These are phyloP conservation scores for Odontothrips loti DNA, from an alignment of 2,888 invertebrate species.

Conservation along the genomic window DNA sequence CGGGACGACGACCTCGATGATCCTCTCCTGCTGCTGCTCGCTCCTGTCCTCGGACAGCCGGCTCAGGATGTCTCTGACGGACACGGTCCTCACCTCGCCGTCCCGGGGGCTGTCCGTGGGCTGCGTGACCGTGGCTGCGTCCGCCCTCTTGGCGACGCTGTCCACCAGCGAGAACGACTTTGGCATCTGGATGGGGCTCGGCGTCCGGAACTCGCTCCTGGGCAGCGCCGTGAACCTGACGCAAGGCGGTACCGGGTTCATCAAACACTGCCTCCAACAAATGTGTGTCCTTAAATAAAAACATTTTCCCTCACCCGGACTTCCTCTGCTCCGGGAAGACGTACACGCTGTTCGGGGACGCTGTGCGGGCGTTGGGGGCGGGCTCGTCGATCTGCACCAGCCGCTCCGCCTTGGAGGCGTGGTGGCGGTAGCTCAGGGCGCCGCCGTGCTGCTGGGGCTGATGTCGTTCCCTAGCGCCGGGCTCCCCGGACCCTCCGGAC, in stretches of 20 bases:
- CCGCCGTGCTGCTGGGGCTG: neutral
- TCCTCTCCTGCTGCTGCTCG: neutral
- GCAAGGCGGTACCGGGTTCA: neutral
- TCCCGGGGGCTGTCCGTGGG: neutral
- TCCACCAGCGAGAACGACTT: constrained; percentile 16
- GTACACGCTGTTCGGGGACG: neutral
- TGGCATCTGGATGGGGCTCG: neutral
- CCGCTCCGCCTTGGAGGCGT: constrained; percentile 18
- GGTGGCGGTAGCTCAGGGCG: constrained; percentile 1
- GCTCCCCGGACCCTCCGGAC: neutral
- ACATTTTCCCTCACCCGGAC: neutral
- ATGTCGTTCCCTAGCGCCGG: neutral
- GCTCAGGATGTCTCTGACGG: neutral
- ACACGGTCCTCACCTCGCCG: neutral
- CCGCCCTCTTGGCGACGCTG: neutral
- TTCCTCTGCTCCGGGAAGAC: neutral
- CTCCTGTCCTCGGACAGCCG: neutral
- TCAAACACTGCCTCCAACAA: neutral
- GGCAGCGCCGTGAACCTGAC: neutral
- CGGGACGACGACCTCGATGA: neutral
- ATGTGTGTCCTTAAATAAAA: neutral
- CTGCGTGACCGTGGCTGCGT: neutral
- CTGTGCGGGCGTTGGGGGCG: neutral
- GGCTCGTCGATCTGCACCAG: neutral
- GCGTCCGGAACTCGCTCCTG: neutral